Base-by-base conservation (phyloP, 2,797 vertebrate genomes). In the Acanthurus tractus region DNA sequence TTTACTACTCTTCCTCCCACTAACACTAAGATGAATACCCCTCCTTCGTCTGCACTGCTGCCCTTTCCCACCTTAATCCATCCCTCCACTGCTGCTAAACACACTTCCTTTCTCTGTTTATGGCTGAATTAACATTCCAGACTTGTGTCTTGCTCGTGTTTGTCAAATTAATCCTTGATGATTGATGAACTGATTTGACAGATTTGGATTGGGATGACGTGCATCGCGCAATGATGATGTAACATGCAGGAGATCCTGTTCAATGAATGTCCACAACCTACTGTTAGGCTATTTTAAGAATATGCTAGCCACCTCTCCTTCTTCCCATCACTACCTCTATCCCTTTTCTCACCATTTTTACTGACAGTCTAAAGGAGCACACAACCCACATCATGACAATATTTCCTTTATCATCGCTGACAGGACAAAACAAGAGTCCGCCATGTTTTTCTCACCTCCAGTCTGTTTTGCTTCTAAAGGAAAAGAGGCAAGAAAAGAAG, bases 251-350 rank as follows among this genome's bases (percentile, higher is more conserved):
- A 84, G 71, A 77, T 69, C 73, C 83, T 84, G 66, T 82, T 78
- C 66, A 77, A 77, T 74, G 68, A 84, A 70, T 78, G 82, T 87
- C 70, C 63, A 49, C 76, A 56, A 79, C 76, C 75, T 76, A 64
- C 84, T 79, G 81, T 84, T 70, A 76, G 81, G 54, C 74, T 89
- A 87, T 89, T 89, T 88, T 90, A 83, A 82, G 81, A 84, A 74
- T 52, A 66, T 66, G 62, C 82, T 81, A 86, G 76, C 79, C 53
- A 25, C 59, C 52, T 84, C 72, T 82, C 48, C 74, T 49, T 74
- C 77, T 63, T 74, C 64, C 64, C 80, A 79, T 82, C 86, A 29
- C 62, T 82, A 75, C 63, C 63, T 83, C 70, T 75, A 63, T 89
- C 74, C 83, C 68, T 83, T 79, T 78, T 91, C 76, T 92, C 87